Conservation (phyloP, 2,113 vertebrate species). For the Poicephalus meyeri region DNA sequence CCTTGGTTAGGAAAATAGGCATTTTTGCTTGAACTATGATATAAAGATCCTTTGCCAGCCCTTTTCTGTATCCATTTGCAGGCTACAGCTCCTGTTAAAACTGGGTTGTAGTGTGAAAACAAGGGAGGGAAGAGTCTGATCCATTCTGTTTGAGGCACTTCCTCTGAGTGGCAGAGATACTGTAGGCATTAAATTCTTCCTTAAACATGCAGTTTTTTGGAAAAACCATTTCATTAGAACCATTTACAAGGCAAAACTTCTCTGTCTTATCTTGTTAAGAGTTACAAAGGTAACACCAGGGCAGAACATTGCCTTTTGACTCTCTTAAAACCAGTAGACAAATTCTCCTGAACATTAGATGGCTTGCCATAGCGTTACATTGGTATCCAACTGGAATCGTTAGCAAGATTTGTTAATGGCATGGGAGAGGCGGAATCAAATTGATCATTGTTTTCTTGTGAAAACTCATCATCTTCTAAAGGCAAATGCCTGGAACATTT, state of each 20-base stretch:
- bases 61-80: background rate
- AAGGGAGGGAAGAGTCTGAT: background rate
- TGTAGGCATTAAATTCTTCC: background rate
- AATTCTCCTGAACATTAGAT: background rate
- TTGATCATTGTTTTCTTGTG: background rate
- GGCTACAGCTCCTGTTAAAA: background rate
- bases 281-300: constrained; percentile 27
- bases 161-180: background rate
- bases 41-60: background rate
- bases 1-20: constrained; percentile 45
- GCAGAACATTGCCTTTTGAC: background rate
- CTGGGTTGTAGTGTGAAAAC: background rate
- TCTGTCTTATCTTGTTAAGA: constrained; percentile 9
- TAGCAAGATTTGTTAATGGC: background rate
- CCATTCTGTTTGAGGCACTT: constrained; percentile 13
- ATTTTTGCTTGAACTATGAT: constrained; percentile 36
- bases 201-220: background rate
- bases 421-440: background rate
- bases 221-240: background rate
- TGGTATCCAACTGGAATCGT: background rate
- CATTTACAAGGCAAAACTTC: constrained; percentile 17
- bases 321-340: background rate
- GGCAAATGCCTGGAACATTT: background rate
- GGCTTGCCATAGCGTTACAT: background rate
- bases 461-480: background rate